Evolutionary conservation across 2,113 vertebrate genomes (phyloP), one percentile per base, ranked within the genome.

Genomic region (Plotosus lineatus): DNA sequence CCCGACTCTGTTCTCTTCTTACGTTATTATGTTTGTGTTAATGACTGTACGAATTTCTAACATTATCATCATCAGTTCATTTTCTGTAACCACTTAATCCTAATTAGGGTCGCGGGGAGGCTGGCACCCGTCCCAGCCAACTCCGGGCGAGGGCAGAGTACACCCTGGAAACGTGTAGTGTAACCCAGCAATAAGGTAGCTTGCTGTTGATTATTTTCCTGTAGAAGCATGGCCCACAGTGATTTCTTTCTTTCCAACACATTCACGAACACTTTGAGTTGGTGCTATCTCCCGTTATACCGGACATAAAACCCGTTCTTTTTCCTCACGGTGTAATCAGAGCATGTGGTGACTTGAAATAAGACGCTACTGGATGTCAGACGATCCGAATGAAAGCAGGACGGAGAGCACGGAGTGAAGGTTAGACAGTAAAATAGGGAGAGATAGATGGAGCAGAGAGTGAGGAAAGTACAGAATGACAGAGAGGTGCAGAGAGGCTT

Each of bases 401-500:
- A 28, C n/a, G n/a, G 1, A 58, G 28, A 28, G 55, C n/a, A 56
- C 9, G 55, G n/a, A 56, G n/a, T 4, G 55, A 26, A 28, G 10
- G 21, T 11, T 55, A 23, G 53, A 55, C 23, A n/a, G 21, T 6
- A 53, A 38, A 2, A 42, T 12, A 21, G 5, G 12, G 26, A 33
- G 15, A 11, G 15, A n/a, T 1, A 10, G 7, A 42, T 1, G 17
- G 51, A 31, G 51, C 2, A 81, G 74, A 68, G 40, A 58, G 44
- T 12, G 40, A 58, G 44, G 11, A 46, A 73, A 26, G 38, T 1
- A 6, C 15, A 28, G 9, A 77, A 33, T 12, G 23, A 28, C 17
- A 40, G 15, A 31, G 23, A 65, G 28, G 42, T 46, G 3, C 40
- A 26, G 69, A 12, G 60, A 9, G 36, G 86, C 85, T n/a, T 80